These are phyloP conservation scores for Melanchra persicariae DNA, from an alignment of 2,888 invertebrate species.

Conservation along the genomic window DNA sequence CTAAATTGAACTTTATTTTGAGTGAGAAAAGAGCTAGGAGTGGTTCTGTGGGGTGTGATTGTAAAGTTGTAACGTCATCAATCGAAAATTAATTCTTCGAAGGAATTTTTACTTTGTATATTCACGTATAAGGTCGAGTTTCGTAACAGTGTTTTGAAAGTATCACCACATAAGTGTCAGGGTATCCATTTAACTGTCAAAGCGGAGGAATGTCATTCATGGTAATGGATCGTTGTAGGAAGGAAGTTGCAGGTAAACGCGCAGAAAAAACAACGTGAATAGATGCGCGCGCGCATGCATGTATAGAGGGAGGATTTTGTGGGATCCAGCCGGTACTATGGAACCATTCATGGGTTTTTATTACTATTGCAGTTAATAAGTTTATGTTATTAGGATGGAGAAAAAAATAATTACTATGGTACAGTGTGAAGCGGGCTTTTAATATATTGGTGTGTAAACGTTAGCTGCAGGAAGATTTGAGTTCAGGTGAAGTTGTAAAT, in stretches of 20 bases:
- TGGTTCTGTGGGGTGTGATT: background rate
- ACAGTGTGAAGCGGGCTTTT: conserved; percentile 30
- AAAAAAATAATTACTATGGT: conserved; percentile 60
- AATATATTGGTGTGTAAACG: conserved; percentile 20
- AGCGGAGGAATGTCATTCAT: conserved; percentile 85
- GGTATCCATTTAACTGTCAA: conserved; percentile 87
- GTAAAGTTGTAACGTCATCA: conserved; percentile 42
- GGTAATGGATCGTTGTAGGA: conserved; percentile 88
- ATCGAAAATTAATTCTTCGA: conserved; percentile 33
- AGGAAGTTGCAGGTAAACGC: conserved; percentile 89
- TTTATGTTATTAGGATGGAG: conserved; percentile 64
- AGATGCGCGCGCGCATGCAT: conserved; percentile 76
- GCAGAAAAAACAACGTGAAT: conserved; percentile 78
- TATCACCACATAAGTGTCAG: conserved; percentile 76
- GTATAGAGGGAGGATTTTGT: conserved; percentile 73
- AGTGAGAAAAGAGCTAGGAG: rapidly evolving
- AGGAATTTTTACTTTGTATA: conserved; percentile 63
- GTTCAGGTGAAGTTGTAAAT: conserved; percentile 30
- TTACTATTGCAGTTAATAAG: conserved; percentile 71
- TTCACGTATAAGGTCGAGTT: conserved; percentile 47
- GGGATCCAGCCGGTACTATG: conserved; percentile 63
- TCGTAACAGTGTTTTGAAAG: conserved; percentile 52
- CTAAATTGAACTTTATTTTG: conserved; percentile 33
- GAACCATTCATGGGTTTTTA: conserved; percentile 68
- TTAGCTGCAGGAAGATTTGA: background rate